Percentiles rank a stretch among this genome's conserved stretches.
phyloP scores from a whole-genome alignment of 2,113 vertebrate genomes.

The Pavo muticus region DNA sequence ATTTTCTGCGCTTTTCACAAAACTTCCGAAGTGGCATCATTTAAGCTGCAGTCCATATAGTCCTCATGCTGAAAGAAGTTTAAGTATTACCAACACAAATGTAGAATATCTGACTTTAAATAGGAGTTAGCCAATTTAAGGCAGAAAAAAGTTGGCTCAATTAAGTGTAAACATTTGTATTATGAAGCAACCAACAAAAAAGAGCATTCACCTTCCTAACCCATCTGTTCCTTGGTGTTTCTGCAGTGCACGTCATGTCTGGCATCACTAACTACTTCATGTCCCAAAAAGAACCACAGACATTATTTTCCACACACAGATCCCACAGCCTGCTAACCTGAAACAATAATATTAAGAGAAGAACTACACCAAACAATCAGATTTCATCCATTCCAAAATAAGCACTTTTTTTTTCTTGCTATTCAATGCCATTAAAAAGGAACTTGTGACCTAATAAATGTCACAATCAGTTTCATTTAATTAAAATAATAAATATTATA shows the following conservation, averaged over 20 bases:
- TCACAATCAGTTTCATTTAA: conserved; percentile 93
- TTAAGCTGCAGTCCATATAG: neutral
- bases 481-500: conserved; percentile 97
- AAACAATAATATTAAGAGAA: conserved; percentile 75
- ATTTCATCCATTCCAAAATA: conserved; percentile 79
- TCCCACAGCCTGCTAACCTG: conserved; percentile 41
- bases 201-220: neutral
- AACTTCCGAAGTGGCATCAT: neutral
- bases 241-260: neutral
- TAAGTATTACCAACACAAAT: neutral
- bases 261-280: neutral
- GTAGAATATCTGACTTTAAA: neutral
- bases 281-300: neutral
- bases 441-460: conserved; percentile 90
- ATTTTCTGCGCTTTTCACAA: neutral
- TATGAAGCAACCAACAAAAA: neutral
- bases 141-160: neutral
- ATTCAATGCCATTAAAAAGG: conserved; percentile 86
- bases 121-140: neutral
- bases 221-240: neutral
- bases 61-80: neutral
- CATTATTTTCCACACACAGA: neutral
- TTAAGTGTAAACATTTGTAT: neutral
- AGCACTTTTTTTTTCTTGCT: conserved; percentile 77
- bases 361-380: conserved; percentile 77